Evolutionary conservation across 2,797 vertebrate species (phyloP), one percentile per base, ranked within the genome.

Genomic region (Lithobates pipiens): DNA sequence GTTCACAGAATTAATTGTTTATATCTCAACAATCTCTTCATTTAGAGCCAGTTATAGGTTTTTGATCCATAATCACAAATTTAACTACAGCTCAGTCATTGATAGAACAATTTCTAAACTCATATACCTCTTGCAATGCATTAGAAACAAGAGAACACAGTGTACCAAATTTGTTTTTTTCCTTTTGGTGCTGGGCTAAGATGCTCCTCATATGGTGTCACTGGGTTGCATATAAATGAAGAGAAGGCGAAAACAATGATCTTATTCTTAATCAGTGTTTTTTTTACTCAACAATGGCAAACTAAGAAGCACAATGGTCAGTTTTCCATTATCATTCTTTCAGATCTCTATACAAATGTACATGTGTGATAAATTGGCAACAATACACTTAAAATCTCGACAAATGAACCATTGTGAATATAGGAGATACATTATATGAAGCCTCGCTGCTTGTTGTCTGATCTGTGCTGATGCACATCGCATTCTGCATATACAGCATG

Each of bases 201-300:
- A 80, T 85, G 84, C 70, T 76, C 57, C 65, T 69, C 77, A 85
- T 85, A 81, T 76, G 72, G 77, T 69, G 71, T 80, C 84, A 70
- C 36, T 69, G 36, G 72, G 72, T 44, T 61, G 72, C 44, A 85
- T 81, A 80, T 72, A 61, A 80, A 76, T 76, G 63, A 63, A 32
- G 46, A 67, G 27, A 21, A n/a, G 67, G 36, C 32, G 29, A 15
- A 15, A 73, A 85, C 78, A 85, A 23, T 34, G 72, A 9, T 16
- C 68, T 3, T 29, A 61, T 80, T 85, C 29, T 50, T 54, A 50
- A 21, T 29, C 10, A 21, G 16, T 25, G 15, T 9, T 50, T 69
- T 6, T 46, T 69, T 75, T 85, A 32, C 54, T 27, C 39, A 74
- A 74, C 57, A 85, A 67, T 63, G 25, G 36, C 36, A 75, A 29